Evolutionary conservation across 2,113 vertebrate genomes (phyloP).

Genomic region (Antechinus stuartii): DNA sequence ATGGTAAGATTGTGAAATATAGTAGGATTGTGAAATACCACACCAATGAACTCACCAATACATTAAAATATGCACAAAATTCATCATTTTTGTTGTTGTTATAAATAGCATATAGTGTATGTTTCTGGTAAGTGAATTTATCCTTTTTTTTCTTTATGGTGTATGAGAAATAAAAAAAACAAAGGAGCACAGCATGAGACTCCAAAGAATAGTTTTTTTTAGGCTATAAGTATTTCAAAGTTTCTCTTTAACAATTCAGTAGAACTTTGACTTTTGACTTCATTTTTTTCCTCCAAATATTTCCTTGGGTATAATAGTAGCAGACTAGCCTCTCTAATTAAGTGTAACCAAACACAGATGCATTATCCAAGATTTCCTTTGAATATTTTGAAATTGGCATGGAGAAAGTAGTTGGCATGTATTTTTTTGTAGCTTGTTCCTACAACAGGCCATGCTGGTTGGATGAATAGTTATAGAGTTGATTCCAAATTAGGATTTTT

Average conservation of each 20-base stretch:
- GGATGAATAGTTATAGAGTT: constrained; percentile 43
- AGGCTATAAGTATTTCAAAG: constrained; percentile 36
- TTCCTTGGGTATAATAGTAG: background rate
- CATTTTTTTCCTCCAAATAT: background rate
- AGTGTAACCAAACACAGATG: constrained; percentile 27
- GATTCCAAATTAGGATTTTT: constrained; percentile 30
- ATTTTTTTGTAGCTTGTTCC: background rate
- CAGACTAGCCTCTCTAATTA: constrained; percentile 33
- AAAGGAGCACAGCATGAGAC: constrained; percentile 55
- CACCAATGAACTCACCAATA: background rate
- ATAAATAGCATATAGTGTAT: background rate
- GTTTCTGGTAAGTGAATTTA: background rate
- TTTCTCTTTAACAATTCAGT: constrained; percentile 51
- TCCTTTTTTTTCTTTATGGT: constrained; percentile 59
- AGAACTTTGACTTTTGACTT: constrained; percentile 44
- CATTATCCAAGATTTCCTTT: constrained; percentile 31
- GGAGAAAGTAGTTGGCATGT: constrained; percentile 49
- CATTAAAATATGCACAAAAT: background rate
- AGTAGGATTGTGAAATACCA: background rate
- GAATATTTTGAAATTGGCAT: constrained; percentile 47
- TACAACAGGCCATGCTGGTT: constrained; percentile 8
- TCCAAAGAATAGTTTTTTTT: constrained; percentile 35
- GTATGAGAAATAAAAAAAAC: constrained; percentile 65
- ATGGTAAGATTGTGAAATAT: background rate
- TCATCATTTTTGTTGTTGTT: background rate